phyloP scores from a whole-genome alignment of 2,113 vertebrate genomes.

The cat (Felis catus) region F.catus_Fca126_mat1.0 CM031424.1:42257001-42257500 shows the following conservation, averaged over 20 bases:
- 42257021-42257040: background rate
- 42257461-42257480: background rate
- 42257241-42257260: background rate
- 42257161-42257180: too few relatives aligned
- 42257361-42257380: background rate
- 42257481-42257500: background rate
- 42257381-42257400: background rate
- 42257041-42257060: background rate
- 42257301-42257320: background rate
- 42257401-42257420: background rate
- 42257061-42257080: background rate
- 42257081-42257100: background rate
- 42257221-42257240: background rate
- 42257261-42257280: background rate
- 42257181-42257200: too few relatives aligned
- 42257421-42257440: slow-evolving; percentile 10
- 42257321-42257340: background rate
- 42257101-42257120: background rate
- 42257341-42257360: background rate
- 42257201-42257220: too few relatives aligned
- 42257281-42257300: background rate
- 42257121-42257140: too few relatives aligned
- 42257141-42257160: too few relatives aligned
- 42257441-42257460: slow-evolving; percentile 3
- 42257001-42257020: background rate